Evolutionary conservation across 2,888 invertebrate genomes (phyloP).

Genomic region (Spilosoma lubricipeda): DNA sequence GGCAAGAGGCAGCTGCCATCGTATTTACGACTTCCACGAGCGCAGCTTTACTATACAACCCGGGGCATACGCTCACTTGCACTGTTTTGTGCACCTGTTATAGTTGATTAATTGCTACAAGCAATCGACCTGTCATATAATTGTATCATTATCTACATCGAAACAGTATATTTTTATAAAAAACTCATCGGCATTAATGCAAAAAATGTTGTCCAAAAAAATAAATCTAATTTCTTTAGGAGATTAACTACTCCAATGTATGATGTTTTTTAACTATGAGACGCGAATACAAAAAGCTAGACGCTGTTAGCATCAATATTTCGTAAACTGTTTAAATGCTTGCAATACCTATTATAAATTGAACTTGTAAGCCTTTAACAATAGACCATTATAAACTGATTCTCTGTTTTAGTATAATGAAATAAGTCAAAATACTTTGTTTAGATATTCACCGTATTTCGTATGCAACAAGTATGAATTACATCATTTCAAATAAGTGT

Average conservation of each 20-base stretch:
- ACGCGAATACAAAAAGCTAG: neutral
- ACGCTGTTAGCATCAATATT: constrained; percentile 18
- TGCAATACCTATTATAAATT: constrained; percentile 6
- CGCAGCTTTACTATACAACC: constrained; percentile 72
- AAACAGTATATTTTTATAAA: constrained; percentile 29
- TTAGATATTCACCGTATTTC: constrained; percentile 47
- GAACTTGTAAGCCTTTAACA: constrained; percentile 32
- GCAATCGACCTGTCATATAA: constrained; percentile 74
- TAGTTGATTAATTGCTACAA: constrained; percentile 76
- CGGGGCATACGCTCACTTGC: constrained; percentile 60
- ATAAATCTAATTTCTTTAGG: neutral
- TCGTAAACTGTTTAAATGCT: constrained; percentile 29
- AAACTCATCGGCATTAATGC: neutral
- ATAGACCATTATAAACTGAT: constrained; percentile 45
- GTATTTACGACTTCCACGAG: constrained; percentile 79
- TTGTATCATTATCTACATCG: constrained; percentile 64
- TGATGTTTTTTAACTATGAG: neutral
- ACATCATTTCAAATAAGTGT: constrained; percentile 49
- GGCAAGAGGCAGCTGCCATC: constrained; percentile 71
- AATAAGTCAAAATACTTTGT: constrained; percentile 37
- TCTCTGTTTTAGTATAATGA: constrained; percentile 37
- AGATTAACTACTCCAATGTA: neutral
- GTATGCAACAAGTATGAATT: constrained; percentile 46
- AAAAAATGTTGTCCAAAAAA: neutral
- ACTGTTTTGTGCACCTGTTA: constrained; percentile 76